A percentile compares a stretch with the other conserved stretches of the same genome.
Evolutionary conservation across 2,797 vertebrate species (phyloP).

Genomic region (Falco novaeseelandiae): DNA sequence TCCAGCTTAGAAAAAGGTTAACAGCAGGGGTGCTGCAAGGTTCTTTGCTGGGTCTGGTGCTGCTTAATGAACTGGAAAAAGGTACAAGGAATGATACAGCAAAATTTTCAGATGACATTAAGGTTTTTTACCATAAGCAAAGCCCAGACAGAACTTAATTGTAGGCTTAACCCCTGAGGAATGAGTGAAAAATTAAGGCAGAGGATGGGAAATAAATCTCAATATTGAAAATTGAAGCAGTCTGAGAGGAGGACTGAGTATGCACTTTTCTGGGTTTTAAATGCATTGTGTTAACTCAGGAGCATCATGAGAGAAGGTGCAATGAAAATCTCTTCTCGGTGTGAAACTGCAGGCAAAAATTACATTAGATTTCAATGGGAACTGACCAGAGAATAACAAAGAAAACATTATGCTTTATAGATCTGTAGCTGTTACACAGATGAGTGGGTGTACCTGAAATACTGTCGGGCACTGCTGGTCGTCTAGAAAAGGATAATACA

Average conservation of each 20-base stretch:
- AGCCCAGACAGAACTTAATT: not conserved
- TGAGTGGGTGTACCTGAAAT: not conserved
- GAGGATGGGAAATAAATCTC: not conserved
- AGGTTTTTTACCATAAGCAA: not conserved
- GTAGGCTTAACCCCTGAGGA: not conserved
- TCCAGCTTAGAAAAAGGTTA: constrained; percentile 7
- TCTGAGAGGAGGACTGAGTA: not conserved
- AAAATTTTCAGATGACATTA: constrained; percentile 26
- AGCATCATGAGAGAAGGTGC: not conserved
- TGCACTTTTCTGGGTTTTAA: not conserved
- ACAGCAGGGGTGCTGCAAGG: constrained; percentile 1
- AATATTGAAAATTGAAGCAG: not conserved
- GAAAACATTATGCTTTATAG: not conserved
- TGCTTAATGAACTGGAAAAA: constrained; percentile 32
- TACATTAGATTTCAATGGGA: not conserved
- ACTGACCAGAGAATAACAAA: not conserved
- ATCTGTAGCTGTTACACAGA: not conserved
- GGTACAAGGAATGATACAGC: constrained; percentile 42
- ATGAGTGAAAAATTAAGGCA: not conserved
- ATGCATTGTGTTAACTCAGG: accelerated
- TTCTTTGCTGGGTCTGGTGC: constrained; percentile 4
- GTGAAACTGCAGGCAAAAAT: not conserved
- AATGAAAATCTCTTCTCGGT: not conserved
- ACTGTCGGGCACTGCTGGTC: not conserved
- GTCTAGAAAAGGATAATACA: not conserved